Conservation (phyloP, 2,113 vertebrate genomes). For the Acanthochromis polyacanthus region DNA sequence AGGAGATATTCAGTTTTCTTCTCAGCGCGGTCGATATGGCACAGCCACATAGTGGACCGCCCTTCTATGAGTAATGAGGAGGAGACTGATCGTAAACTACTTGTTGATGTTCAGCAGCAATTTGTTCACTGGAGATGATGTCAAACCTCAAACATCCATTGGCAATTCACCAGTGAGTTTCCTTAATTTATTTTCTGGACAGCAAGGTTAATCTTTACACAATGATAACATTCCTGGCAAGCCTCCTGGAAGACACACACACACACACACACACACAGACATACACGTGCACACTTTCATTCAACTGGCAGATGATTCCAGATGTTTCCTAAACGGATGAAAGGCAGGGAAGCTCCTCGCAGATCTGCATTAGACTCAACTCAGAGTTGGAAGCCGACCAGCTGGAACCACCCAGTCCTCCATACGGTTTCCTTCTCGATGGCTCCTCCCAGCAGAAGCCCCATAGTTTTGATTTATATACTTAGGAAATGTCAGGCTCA, state of each 20-base stretch:
- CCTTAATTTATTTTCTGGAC: conserved; percentile 72
- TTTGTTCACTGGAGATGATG: conserved; percentile 66
- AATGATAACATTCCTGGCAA: conserved; percentile 76
- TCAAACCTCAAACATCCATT: conserved; percentile 73
- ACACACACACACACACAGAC: conserved; percentile 17
- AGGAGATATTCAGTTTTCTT: conserved; percentile 1
- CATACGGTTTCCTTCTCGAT: conserved; percentile 61
- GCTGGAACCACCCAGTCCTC: conserved; percentile 67
- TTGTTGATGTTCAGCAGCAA: conserved; percentile 62
- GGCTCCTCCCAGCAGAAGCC: conserved; percentile 52
- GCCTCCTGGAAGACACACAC: conserved; percentile 48
- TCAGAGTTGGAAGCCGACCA: conserved; percentile 72
- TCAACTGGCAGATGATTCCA: conserved; percentile 78
- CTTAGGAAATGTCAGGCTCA: conserved; percentile 71
- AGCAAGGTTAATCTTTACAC: conserved; percentile 67
- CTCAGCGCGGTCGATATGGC: conserved; percentile 4
- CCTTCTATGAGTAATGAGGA: conserved; percentile 46
- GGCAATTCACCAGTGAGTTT: conserved; percentile 66
- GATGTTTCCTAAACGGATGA: conserved; percentile 86
- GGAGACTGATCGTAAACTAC: conserved; percentile 57
- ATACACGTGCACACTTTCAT: conserved; percentile 39
- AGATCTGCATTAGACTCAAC: conserved; percentile 69
- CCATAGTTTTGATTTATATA: conserved; percentile 73
- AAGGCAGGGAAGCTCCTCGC: conserved; percentile 73
- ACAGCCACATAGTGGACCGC: not conserved